These are phyloP conservation scores for Spilarctia lutea DNA, from an alignment of 2,888 invertebrate genomes.

Conservation along the genomic window DNA sequence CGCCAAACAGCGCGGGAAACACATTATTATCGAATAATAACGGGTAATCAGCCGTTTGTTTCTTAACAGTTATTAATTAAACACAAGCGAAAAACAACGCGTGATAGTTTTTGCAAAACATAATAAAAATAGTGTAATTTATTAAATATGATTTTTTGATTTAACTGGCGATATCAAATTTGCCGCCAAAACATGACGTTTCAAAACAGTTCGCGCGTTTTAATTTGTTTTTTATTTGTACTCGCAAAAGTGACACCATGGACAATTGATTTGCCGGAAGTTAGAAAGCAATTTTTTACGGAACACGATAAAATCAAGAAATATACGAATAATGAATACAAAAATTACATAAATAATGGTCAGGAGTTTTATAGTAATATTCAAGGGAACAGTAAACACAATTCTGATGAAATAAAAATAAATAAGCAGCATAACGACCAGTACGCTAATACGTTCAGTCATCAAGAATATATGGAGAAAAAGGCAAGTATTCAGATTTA, in stretches of 20 bases:
- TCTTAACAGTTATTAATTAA: slow-evolving; percentile 45
- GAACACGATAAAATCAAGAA: slow-evolving; percentile 52
- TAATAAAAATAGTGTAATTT: not conserved
- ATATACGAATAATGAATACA: slow-evolving; percentile 28
- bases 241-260: slow-evolving; percentile 65
- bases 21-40: slow-evolving; percentile 55
- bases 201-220: slow-evolving; percentile 42
- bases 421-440: slow-evolving; percentile 41
- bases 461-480: slow-evolving; percentile 71
- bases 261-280: slow-evolving; percentile 76
- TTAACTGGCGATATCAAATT: slow-evolving; percentile 21
- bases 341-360: slow-evolving; percentile 39
- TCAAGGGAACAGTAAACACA: slow-evolving; percentile 60
- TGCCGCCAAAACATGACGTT: slow-evolving; percentile 50
- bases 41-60: slow-evolving; percentile 72
- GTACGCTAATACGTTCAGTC: slow-evolving; percentile 63
- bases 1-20: slow-evolving; percentile 74
- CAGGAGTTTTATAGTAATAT: slow-evolving; percentile 58
- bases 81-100: slow-evolving; percentile 52
- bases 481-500: slow-evolving; percentile 61
- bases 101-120: slow-evolving; percentile 15
- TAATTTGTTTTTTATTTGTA: slow-evolving; percentile 52
- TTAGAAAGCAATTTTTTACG: slow-evolving; percentile 65
- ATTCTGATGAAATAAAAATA: slow-evolving; percentile 44
- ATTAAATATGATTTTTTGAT: slow-evolving; percentile 2